Evolutionary conservation across 2,113 vertebrate species (phyloP).

Genomic region (Etheostoma spectabile): DNA sequence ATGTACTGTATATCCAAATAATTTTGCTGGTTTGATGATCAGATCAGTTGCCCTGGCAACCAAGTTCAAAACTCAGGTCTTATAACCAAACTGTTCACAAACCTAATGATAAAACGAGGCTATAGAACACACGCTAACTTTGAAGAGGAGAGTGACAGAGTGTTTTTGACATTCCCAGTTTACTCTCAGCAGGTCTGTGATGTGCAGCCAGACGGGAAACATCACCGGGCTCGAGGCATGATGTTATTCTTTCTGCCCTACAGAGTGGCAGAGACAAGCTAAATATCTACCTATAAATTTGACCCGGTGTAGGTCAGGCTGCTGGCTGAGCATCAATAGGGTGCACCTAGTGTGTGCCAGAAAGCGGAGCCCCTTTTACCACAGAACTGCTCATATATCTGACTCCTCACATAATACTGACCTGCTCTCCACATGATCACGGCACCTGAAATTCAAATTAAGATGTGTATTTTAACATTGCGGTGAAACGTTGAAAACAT

Average conservation of each 20-base stretch:
- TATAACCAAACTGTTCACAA: slow-evolving; percentile 2
- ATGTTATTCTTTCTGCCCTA: slow-evolving; percentile 74
- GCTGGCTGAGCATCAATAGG: slow-evolving; percentile 66
- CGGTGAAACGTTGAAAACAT: slow-evolving; percentile 41
- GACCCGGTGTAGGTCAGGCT: slow-evolving; percentile 56
- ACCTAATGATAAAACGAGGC: slow-evolving; percentile 39
- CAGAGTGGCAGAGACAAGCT: slow-evolving; percentile 69
- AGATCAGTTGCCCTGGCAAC: not conserved
- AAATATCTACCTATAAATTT: slow-evolving; percentile 75
- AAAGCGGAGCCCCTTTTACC: slow-evolving; percentile 57
- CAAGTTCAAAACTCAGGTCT: slow-evolving; percentile 16
- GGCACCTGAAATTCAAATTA: slow-evolving; percentile 69
- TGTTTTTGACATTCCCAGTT: slow-evolving; percentile 71
- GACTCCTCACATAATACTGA: slow-evolving; percentile 65
- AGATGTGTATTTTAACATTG: slow-evolving; percentile 34
- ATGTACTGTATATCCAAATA: no score
- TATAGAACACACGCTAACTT: slow-evolving; percentile 40
- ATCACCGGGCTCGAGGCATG: slow-evolving; percentile 22
- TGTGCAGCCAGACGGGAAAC: slow-evolving; percentile 66
- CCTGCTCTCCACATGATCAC: slow-evolving; percentile 35
- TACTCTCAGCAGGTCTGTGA: slow-evolving; percentile 63
- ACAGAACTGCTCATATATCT: slow-evolving; percentile 63
- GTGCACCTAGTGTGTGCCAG: slow-evolving; percentile 60
- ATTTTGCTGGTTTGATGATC: slow-evolving; percentile 21
- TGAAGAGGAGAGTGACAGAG: slow-evolving; percentile 40